Conservation (phyloP, 2,113 vertebrate species). For the Aix galericulata region DNA sequence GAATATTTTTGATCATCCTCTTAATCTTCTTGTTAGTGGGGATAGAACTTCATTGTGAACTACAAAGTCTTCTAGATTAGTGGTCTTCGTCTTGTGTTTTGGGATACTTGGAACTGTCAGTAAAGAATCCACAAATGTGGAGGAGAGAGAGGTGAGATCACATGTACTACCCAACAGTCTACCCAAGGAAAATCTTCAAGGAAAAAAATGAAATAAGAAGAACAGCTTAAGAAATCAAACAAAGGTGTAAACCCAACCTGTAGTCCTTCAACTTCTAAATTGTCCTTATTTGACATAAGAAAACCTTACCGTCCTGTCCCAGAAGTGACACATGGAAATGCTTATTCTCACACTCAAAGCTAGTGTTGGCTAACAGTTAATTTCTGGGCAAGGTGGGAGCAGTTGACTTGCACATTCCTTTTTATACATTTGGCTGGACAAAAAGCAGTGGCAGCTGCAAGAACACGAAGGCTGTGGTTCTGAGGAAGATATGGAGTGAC, state of each 20-base stretch:
- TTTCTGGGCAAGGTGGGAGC: not conserved
- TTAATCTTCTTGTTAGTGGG: not conserved
- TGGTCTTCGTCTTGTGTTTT: not conserved
- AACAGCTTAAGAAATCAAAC: not conserved
- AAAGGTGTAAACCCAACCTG: not conserved
- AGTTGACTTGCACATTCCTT: not conserved
- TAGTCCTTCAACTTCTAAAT: not conserved
- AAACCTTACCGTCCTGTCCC: not conserved
- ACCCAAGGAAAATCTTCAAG: not conserved
- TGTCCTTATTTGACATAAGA: not conserved
- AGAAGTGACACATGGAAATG: accelerated
- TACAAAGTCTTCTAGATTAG: not conserved
- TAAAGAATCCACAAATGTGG: not conserved
- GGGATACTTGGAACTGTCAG: not conserved
- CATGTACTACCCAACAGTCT: not conserved
- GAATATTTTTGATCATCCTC: not conserved
- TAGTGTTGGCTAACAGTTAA: not conserved
- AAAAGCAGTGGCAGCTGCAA: not conserved
- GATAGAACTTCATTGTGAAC: not conserved
- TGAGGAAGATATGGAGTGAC: not conserved
- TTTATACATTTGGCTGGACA: not conserved
- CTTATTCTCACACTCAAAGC: not conserved
- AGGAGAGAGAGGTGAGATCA: not conserved
- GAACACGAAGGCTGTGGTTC: not conserved
- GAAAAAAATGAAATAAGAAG: not conserved